These are phyloP conservation scores for Microchrysa polita DNA, from an alignment of 2,888 invertebrate genomes.

Conservation along the genomic window DNA sequence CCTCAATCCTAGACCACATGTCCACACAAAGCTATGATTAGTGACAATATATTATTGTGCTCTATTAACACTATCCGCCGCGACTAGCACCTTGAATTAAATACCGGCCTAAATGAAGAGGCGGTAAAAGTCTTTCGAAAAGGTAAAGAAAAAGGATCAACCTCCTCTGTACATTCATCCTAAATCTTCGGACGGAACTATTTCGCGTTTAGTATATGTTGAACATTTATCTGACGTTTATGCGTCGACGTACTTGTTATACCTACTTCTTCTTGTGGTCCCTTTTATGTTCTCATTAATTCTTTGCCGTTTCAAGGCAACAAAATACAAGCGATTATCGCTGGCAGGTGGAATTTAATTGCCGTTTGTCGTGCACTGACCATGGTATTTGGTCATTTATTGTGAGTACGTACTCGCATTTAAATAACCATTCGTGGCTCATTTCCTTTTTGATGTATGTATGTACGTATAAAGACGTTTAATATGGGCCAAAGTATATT, in stretches of 20 bases:
- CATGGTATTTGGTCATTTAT: slow-evolving; percentile 44
- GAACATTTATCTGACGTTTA: slow-evolving; percentile 35
- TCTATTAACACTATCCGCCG: slow-evolving; percentile 46
- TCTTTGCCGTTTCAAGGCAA: slow-evolving; percentile 42
- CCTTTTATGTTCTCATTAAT: slow-evolving; percentile 47
- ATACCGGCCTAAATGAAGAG: neutral
- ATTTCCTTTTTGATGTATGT: slow-evolving; percentile 35
- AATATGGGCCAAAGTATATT: neutral
- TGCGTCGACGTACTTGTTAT: slow-evolving; percentile 39
- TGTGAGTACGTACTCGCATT: slow-evolving; percentile 29
- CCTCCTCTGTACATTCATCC: slow-evolving; percentile 12
- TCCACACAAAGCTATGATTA: slow-evolving; percentile 44
- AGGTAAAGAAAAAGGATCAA: slow-evolving; percentile 2
- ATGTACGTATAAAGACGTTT: slow-evolving; percentile 16
- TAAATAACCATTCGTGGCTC: slow-evolving; percentile 41
- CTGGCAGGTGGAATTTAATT: slow-evolving; percentile 50
- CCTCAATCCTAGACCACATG: neutral
- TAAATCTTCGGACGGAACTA: slow-evolving; percentile 29
- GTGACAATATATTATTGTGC: slow-evolving; percentile 49
- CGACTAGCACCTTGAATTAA: neutral
- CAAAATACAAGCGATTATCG: slow-evolving; percentile 48
- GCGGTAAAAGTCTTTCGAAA: neutral
- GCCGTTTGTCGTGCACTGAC: slow-evolving; percentile 48
- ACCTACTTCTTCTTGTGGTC: neutral
- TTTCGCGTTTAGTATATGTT: slow-evolving; percentile 15